phyloP scores from a whole-genome alignment of 2,113 vertebrate genomes.

The Corythaeola cristata region DNA sequence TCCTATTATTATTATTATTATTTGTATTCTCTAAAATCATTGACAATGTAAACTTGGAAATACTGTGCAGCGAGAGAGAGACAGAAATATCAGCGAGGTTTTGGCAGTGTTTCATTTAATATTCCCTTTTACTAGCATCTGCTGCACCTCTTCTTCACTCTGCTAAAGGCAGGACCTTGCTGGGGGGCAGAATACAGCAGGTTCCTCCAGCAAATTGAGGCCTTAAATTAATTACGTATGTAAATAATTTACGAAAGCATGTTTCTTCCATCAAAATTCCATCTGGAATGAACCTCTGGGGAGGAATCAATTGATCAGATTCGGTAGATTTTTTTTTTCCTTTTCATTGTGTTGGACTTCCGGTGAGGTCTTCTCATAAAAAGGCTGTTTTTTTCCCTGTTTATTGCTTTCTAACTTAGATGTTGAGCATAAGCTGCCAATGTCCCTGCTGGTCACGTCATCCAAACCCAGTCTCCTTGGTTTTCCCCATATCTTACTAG shows the following conservation, averaged over 20 bases:
- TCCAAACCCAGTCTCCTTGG: not conserved
- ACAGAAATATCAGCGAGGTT: not conserved
- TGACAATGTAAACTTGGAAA: not conserved
- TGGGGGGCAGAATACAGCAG: not conserved
- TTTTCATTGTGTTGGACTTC: not conserved
- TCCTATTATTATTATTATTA: no score
- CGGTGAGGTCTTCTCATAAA: not conserved
- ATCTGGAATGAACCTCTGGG: not conserved
- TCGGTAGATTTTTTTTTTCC: not conserved
- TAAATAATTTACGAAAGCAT: not conserved
- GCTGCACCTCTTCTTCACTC: not conserved
- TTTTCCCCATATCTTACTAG: not conserved
- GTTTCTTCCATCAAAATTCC: not conserved
- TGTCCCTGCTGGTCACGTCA: not conserved
- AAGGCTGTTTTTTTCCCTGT: not conserved
- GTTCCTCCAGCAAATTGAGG: not conserved
- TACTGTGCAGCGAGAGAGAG: not conserved
- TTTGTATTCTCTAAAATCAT: not conserved
- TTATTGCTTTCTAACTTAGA: not conserved
- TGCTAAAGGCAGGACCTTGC: not conserved
- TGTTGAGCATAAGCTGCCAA: not conserved
- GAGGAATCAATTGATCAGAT: not conserved
- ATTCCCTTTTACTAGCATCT: not conserved
- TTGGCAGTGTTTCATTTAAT: not conserved
- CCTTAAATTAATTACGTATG: not conserved